A percentile compares a stretch with the other conserved stretches of the same genome.
Evolutionary conservation across 2,888 invertebrate species (phyloP).

Genomic region (Fragum fragum): DNA sequence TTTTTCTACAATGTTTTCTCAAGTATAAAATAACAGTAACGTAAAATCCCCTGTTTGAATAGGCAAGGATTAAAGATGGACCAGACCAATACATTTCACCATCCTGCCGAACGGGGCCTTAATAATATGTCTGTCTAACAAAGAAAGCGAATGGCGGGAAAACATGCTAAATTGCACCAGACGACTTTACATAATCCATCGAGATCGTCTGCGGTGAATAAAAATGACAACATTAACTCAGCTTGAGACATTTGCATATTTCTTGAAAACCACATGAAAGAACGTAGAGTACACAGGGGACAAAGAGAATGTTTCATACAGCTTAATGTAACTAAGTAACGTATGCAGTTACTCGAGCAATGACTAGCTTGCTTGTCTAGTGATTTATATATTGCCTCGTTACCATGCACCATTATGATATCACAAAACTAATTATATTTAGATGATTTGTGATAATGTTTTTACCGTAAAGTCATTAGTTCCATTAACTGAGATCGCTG

Average conservation of each 20-base stretch:
- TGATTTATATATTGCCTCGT: no score
- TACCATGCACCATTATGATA: no score
- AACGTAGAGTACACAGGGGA: not conserved
- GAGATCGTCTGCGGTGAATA: conserved; percentile 3
- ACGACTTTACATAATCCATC: not conserved
- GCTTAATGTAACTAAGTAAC: not conserved
- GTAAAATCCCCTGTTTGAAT: no score
- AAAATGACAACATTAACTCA: conserved; percentile 2
- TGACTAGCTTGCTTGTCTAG: not conserved
- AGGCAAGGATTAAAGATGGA: no score
- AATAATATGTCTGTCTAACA: not conserved
- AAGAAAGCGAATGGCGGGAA: not conserved
- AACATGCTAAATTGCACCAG: not conserved
- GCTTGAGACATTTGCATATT: conserved; percentile 4
- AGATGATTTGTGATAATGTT: no score
- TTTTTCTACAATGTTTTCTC: not conserved
- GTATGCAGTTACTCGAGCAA: not conserved
- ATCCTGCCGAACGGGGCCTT: not conserved
- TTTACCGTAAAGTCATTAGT: no score
- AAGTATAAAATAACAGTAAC: not conserved
- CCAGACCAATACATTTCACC: not conserved
- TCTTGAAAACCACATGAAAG: conserved; percentile 17
- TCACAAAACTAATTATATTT: no score
- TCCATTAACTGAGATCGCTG: no score
- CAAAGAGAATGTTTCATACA: not conserved